Base-by-base conservation (phyloP, 1,140 invertebrate genomes). In the Ceratosolen fusciceps region DNA sequence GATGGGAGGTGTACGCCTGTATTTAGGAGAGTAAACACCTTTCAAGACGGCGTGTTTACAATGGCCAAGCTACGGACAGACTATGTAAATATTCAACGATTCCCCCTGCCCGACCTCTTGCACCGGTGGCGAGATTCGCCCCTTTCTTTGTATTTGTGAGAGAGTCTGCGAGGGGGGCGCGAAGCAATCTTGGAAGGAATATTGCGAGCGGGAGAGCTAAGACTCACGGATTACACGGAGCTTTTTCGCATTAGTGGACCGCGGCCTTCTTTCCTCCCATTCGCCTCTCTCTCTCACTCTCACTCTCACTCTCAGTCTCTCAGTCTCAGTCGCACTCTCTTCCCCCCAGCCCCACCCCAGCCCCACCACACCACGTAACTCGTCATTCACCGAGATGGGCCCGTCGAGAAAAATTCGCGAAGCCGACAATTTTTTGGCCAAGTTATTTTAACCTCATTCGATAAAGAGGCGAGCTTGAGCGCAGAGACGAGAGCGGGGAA, bases 51-150 rank as follows among this genome's bases (percentile, higher is more conserved):
- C 12, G 39, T 43, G 24, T 70, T 7, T 29, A 70, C 39, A 49
- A 70, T 70, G 26, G 16, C 26, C 29, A 29, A 60, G 4, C 29
- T 10, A 60, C 26, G 58, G 58, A 31, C 58, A 60, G 12, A 5
- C 19, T 8, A 21, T 12, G 58, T 75, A 75, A 75, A 75, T 75
- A 67, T 67, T 67, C 60, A 75, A 58, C 58, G n/a, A 39, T 68
- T 76, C 49, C 47, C 58, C 3, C 58, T 16, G 26, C 3, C 12
- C 10, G 3, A 29, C 29, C 14, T n/a, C n/a, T n/a, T n/a, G n/a
- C n/a, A n/a, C n/a, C n/a, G 31, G 14, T 1, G 14, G 14, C 19
- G 70, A 5, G 37, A 4, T 34, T 58, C 68, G 49, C 10, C 21
- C 5, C 21, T 74, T 58, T 26, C 54, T 60, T 31, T 26, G 54